phyloP scores from a whole-genome alignment of 2,888 invertebrate species.

The Ischnus inquisitorius region DNA sequence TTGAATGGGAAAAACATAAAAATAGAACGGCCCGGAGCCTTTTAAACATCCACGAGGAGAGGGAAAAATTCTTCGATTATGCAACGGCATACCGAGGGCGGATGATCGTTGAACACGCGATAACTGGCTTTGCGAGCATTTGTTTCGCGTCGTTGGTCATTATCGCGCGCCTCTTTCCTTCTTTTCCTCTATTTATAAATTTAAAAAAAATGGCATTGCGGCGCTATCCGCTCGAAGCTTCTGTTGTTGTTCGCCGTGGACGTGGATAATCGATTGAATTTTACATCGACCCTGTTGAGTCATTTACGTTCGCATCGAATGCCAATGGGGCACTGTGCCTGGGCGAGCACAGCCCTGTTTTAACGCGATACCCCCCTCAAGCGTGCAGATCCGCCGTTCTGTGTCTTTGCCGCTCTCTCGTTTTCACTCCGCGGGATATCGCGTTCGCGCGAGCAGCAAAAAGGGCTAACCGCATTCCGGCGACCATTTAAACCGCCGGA shows the following conservation, averaged over 20 bases:
- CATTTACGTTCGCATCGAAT: slow-evolving; percentile 17
- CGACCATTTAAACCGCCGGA: slow-evolving; percentile 83
- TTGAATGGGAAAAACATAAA: background rate
- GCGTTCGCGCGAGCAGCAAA: slow-evolving; percentile 75
- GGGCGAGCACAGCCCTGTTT: slow-evolving; percentile 47
- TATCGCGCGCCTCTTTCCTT: background rate
- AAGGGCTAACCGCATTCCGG: slow-evolving; percentile 84
- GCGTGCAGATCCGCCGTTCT: slow-evolving; percentile 20
- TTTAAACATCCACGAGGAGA: background rate
- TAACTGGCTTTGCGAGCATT: background rate
- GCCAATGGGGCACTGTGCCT: slow-evolving; percentile 30
- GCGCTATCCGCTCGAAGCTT: background rate
- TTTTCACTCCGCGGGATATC: slow-evolving; percentile 46
- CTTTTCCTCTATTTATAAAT: background rate
- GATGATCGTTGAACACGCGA: background rate
- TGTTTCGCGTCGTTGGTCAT: background rate
- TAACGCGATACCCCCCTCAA: background rate
- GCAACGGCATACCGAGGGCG: background rate
- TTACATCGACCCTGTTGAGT: background rate
- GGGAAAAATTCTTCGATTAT: slow-evolving; percentile 6
- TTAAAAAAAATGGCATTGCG: background rate
- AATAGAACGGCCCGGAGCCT: background rate
- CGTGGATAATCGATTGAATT: background rate
- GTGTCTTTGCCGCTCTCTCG: slow-evolving; percentile 22
- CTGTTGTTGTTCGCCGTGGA: too few species aligned